Percentiles rank a stretch among this genome's conserved stretches.
Evolutionary conservation across 2,113 vertebrate species (phyloP).

Genomic region (Callochromis pleurospilus): DNA sequence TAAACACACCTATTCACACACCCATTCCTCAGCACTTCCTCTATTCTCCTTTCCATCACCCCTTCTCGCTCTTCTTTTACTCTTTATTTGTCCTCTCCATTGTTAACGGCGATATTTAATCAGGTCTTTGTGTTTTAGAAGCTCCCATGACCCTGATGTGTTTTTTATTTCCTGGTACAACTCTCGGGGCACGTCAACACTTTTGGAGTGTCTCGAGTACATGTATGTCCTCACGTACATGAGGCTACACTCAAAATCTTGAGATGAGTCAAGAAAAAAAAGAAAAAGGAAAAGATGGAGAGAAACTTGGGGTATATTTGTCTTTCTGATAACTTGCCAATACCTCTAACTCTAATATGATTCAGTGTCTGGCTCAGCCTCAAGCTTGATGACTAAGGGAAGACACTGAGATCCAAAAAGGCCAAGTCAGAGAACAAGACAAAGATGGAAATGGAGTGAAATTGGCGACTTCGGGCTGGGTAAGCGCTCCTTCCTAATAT

Average conservation of each 20-base stretch:
- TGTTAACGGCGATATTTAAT: slow-evolving; percentile 13
- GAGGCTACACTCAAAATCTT: background rate
- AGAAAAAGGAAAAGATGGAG: background rate
- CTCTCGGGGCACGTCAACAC: background rate
- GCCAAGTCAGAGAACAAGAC: background rate
- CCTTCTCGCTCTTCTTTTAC: background rate
- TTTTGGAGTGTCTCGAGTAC: background rate
- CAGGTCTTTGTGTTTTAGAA: slow-evolving; percentile 5
- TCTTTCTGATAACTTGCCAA: slow-evolving; percentile 38
- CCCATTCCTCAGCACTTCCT: background rate
- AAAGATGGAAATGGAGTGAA: slow-evolving; percentile 20
- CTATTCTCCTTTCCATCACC: background rate
- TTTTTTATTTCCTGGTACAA: slow-evolving; percentile 3
- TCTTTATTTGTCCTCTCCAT: background rate
- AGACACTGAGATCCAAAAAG: slow-evolving; percentile 15
- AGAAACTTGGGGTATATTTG: background rate
- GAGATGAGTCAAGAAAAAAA: background rate
- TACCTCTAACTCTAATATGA: slow-evolving; percentile 25
- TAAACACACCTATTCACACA: background rate
- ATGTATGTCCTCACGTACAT: background rate
- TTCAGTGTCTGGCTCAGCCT: slow-evolving; percentile 35
- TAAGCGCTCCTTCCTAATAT: slow-evolving; percentile 10
- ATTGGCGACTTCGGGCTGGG: background rate
- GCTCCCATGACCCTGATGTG: background rate
- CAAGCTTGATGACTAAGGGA: slow-evolving; percentile 39